Evolutionary conservation across 2,888 invertebrate genomes (phyloP).

Genomic region (Maniola hyperantus): DNA sequence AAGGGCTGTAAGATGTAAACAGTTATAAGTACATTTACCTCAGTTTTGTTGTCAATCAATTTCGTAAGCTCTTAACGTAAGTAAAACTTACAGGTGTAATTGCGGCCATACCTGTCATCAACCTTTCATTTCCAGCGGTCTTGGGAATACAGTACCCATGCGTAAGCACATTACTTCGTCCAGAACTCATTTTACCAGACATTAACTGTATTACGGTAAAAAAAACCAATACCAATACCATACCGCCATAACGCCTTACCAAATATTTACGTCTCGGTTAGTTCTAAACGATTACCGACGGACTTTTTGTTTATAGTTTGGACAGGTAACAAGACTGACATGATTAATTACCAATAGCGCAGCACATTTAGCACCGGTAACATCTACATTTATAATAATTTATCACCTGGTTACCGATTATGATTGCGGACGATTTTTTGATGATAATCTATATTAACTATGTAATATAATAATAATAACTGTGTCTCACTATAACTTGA

Average conservation of each 20-base stretch:
- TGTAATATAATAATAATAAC: not conserved
- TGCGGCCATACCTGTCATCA: no score
- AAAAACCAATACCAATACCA: not conserved
- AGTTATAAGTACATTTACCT: no score
- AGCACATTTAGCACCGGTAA: constrained; percentile 5
- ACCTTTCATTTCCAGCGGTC: no score
- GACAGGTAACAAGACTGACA: constrained; percentile 7
- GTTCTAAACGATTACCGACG: constrained; percentile 4
- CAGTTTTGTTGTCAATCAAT: no score
- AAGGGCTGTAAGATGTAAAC: no score
- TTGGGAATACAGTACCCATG: no score
- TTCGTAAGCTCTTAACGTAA: no score
- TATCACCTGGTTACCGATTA: constrained; percentile 5
- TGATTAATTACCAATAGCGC: constrained; percentile 11
- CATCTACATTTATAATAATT: constrained; percentile 11
- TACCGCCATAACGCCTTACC: not conserved
- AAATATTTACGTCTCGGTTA: constrained; percentile 9
- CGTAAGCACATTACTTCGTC: no score
- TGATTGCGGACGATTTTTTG: not conserved
- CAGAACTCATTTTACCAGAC: no score
- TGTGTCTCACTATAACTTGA: no score
- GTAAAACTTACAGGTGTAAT: no score
- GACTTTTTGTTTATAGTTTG: constrained; percentile 7
- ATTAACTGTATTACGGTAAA: no score
- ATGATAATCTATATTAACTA: not conserved